Evolutionary conservation across 2,888 invertebrate genomes (phyloP).

Genomic region (Chymomyza amoena): DNA sequence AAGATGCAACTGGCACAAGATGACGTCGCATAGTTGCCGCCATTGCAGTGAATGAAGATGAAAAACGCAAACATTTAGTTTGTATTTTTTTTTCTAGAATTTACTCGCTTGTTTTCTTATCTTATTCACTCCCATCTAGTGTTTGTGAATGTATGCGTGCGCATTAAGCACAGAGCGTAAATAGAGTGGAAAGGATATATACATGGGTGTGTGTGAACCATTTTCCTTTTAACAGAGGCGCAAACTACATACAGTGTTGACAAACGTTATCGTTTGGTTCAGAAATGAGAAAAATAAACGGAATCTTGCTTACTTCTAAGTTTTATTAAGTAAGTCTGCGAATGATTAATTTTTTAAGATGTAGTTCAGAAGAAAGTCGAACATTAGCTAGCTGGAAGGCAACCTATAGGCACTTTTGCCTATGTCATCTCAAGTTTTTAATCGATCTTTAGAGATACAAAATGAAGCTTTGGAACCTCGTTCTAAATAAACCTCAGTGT

Average conservation of each 20-base stretch:
- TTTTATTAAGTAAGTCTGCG: not conserved
- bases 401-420: too few relatives aligned
- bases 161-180: slow-evolving; percentile 19
- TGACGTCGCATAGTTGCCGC: slow-evolving; percentile 37
- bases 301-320: too few relatives aligned
- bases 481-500: too few relatives aligned
- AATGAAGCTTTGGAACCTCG: too few relatives aligned
- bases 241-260: slow-evolving; percentile 42
- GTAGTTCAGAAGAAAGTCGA: too few relatives aligned
- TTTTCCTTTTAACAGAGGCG: slow-evolving; percentile 25
- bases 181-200: not conserved
- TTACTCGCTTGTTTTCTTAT: not conserved
- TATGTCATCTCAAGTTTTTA: too few relatives aligned
- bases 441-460: too few relatives aligned
- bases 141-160: not conserved
- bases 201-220: not conserved
- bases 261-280: slow-evolving; percentile 48
- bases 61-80: slow-evolving; percentile 57
- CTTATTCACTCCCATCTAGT: not conserved
- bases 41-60: slow-evolving; percentile 54
- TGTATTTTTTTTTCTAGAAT: not conserved
- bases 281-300: slow-evolving; percentile 9
- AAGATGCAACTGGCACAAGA: slow-evolving; percentile 24
- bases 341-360: not conserved
- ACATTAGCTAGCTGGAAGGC: too few relatives aligned